Conservation (phyloP, 1,140 invertebrate genomes). For the Zaprionus vittiger region DNA sequence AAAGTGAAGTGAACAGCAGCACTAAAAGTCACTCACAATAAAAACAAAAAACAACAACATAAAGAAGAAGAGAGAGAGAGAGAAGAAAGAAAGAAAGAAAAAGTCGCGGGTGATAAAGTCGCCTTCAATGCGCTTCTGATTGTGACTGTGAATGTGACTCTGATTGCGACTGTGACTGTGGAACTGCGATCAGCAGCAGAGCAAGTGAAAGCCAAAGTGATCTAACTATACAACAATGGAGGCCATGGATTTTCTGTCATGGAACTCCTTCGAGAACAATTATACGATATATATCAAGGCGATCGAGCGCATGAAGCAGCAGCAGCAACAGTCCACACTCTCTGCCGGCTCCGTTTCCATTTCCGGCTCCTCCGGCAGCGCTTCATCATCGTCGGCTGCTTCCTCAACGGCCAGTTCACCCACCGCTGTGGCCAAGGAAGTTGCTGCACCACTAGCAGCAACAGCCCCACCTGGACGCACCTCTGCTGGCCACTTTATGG, state of each 20-base stretch:
- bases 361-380: conserved; percentile 37
- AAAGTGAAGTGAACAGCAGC: conserved; percentile 49
- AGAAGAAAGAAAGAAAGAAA: conserved; percentile 25
- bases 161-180: background rate
- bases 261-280: conserved; percentile 73
- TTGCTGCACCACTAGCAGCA: conserved; percentile 17
- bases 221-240: background rate
- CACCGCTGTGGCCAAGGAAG: conserved; percentile 40
- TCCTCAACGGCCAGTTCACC: conserved; percentile 70
- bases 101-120: conserved; percentile 31
- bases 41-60: conserved; percentile 17
- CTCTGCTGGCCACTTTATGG: conserved; percentile 14
- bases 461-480: conserved; percentile 10
- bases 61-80: conserved; percentile 6
- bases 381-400: conserved; percentile 48
- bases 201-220: conserved; percentile 26
- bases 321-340: background rate
- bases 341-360: conserved; percentile 9
- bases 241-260: conserved; percentile 72
- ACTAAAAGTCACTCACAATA: conserved; percentile 55
- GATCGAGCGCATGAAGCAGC: conserved; percentile 58
- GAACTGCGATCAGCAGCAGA: conserved; percentile 18
- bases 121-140: conserved; percentile 9
- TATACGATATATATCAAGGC: conserved; percentile 73
- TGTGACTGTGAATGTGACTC: conserved; percentile 6